These are phyloP conservation scores for Picathartes gymnocephalus DNA, from an alignment of 2,113 vertebrate genomes.

Conservation along the genomic window DNA sequence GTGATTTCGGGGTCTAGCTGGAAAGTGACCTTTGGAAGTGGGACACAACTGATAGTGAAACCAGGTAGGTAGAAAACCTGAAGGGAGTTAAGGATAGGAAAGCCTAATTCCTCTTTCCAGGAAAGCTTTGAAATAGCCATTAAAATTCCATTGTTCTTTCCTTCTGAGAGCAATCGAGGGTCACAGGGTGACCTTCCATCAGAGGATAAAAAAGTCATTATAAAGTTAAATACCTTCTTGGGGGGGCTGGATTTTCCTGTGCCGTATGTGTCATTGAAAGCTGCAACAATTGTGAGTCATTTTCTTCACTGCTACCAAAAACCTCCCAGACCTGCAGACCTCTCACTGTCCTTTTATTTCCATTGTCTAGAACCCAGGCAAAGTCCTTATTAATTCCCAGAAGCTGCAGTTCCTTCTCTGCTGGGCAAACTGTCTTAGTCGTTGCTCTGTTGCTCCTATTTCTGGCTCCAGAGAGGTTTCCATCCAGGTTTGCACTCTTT, in stretches of 20 bases:
- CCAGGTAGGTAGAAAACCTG: neutral
- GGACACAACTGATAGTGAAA: neutral
- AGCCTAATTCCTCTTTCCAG: neutral
- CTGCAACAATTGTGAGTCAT: fast-evolving
- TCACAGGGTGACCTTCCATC: neutral
- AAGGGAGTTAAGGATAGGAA: neutral
- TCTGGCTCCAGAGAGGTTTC: neutral
- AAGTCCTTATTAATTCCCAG: neutral
- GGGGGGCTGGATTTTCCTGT: neutral
- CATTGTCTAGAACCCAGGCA: neutral
- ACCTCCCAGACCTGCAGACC: neutral
- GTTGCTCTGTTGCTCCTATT: neutral
- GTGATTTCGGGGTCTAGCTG: neutral
- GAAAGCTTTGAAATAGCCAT: neutral
- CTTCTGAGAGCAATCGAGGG: neutral
- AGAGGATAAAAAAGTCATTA: neutral
- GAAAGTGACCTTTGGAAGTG: constrained; percentile 4
- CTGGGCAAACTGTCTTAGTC: neutral
- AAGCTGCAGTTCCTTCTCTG: neutral
- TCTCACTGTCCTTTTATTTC: neutral
- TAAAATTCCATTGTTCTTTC: neutral
- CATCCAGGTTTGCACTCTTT: neutral
- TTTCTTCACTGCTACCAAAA: neutral
- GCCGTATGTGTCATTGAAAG: neutral
- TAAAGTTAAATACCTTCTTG: constrained; percentile 31